Evolutionary conservation across 2,888 invertebrate species (phyloP), one percentile per base, ranked within the genome.

Genomic region (Bembecia ichneumoniformis): DNA sequence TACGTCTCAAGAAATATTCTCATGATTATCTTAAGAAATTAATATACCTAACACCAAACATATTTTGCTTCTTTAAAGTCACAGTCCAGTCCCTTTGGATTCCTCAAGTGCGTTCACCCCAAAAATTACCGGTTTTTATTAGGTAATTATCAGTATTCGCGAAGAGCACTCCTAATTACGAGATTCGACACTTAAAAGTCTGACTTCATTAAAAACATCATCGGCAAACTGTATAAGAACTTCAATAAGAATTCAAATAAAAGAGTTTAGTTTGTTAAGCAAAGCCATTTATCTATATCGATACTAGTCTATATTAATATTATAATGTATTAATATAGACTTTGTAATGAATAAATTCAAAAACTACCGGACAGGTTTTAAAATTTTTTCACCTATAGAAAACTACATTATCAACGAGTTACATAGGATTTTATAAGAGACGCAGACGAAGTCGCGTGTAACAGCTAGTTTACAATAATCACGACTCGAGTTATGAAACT

Each of bases 131-230:
- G 61, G 67, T 63, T 61, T 59, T 67, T 64, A 61, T 65, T 63
- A 59, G 58, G 54, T 71, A 68, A 72, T 73, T 69, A 69, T 65
- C 58, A 58, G 56, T 63, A 64, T 63, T 61, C 58, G 52, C 55
- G 55, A 57, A 58, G 52, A 61, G 56, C 56, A 53, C 51, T 14
- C 56, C 55, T 64, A 63, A 65, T 68, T 63, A 58, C 53, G 51
- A 58, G 51, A 57, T 52, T 51, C 50, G 52, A 57, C 54, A 58
- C 55, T 55, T 57, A 48, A 56, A 59, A 50, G 13, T 34, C 20
- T 14, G 34, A 28, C 34, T 46, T 46, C 34, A 28, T 46, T 28
- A 28, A 13, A 46, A 44, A 13, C 44, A 13, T 16, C 10, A 44
- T 44, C 14, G 3, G 17, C 43, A 14, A 14, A n/a, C n/a, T 40